phyloP scores from a whole-genome alignment of 2,113 vertebrate genomes.

The Gymnocephalus cernua region DNA sequence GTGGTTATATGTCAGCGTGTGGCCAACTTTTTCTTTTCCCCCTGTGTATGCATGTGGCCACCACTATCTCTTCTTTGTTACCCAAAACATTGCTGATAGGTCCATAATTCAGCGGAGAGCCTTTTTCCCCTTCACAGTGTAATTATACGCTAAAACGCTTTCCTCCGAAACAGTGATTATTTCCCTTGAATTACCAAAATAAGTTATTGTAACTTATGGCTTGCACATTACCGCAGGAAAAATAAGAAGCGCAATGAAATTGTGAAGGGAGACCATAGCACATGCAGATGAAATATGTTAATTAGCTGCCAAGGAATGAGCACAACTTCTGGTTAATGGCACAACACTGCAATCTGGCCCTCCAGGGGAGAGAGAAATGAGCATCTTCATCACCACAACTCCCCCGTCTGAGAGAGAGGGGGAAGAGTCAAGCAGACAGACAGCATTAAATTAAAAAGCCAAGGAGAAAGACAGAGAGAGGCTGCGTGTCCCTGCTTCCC shows the following conservation, averaged over 20 bases:
- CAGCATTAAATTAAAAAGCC: conserved; percentile 52
- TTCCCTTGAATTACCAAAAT: conserved; percentile 52
- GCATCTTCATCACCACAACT: conserved; percentile 78
- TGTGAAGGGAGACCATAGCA: conserved; percentile 39
- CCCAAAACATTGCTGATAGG: conserved; percentile 48
- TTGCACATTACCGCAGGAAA: conserved; percentile 42
- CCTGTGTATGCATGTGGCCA: conserved; percentile 50
- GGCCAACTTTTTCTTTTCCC: conserved; percentile 48
- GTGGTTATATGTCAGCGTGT: conserved; percentile 49
- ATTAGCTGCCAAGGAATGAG: conserved; percentile 79
- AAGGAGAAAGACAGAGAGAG: conserved; percentile 45
- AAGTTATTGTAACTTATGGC: conserved; percentile 66
- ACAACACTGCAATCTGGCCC: conserved; percentile 80
- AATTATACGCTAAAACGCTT: conserved; percentile 54
- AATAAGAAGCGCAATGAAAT: conserved; percentile 53
- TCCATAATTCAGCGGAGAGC: conserved; percentile 6
- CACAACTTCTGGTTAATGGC: conserved; percentile 83
- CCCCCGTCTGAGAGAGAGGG: conserved; percentile 51
- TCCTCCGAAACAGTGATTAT: conserved; percentile 55
- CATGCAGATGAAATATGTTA: conserved; percentile 83
- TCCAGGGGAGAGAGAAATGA: conserved; percentile 79
- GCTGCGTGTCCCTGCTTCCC: conserved; percentile 40
- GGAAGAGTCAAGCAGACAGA: conserved; percentile 57
- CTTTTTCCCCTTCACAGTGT: not conserved
- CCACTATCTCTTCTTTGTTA: conserved; percentile 31